phyloP scores from a whole-genome alignment of 2,113 vertebrate species.

The Beaufortia kweichowensis region DNA sequence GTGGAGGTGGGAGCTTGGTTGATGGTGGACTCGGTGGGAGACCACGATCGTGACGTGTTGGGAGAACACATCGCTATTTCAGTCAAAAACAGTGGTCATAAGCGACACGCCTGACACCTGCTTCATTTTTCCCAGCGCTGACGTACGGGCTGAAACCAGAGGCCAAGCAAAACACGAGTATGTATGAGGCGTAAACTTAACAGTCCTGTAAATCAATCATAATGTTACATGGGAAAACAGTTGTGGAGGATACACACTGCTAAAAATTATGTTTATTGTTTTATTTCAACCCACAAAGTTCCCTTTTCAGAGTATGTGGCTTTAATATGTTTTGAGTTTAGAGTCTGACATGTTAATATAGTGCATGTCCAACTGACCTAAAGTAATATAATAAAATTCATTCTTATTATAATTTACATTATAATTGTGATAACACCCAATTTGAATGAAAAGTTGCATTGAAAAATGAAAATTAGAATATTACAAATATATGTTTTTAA shows the following conservation, averaged over 20 bases:
- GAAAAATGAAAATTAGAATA: too few species aligned
- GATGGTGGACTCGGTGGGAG: constrained; percentile 34
- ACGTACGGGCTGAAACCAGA: constrained; percentile 44
- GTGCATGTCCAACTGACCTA: neutral
- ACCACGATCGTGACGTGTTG: constrained; percentile 57
- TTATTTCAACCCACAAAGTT: constrained; percentile 27
- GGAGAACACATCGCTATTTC: constrained; percentile 49
- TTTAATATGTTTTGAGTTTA: neutral
- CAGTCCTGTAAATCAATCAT: constrained; percentile 65
- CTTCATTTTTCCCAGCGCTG: constrained; percentile 52
- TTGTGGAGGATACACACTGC: constrained; percentile 41
- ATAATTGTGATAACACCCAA: too few species aligned
- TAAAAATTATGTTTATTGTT: constrained; percentile 33
- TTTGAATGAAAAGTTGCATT: too few species aligned
- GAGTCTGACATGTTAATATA: neutral
- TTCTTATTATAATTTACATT: too few species aligned
- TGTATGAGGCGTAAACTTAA: constrained; percentile 42
- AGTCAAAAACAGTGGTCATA: constrained; percentile 26
- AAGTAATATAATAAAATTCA: too few species aligned
- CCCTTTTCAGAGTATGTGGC: constrained; percentile 18
- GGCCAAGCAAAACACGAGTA: constrained; percentile 56
- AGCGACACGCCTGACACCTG: constrained; percentile 57
- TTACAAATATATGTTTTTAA: too few species aligned
- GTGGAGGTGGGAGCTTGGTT: constrained; percentile 31
- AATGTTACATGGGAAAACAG: constrained; percentile 57